These are phyloP conservation scores for Cabera pusaria DNA, from an alignment of 2,888 invertebrate genomes.

Conservation along the genomic window DNA sequence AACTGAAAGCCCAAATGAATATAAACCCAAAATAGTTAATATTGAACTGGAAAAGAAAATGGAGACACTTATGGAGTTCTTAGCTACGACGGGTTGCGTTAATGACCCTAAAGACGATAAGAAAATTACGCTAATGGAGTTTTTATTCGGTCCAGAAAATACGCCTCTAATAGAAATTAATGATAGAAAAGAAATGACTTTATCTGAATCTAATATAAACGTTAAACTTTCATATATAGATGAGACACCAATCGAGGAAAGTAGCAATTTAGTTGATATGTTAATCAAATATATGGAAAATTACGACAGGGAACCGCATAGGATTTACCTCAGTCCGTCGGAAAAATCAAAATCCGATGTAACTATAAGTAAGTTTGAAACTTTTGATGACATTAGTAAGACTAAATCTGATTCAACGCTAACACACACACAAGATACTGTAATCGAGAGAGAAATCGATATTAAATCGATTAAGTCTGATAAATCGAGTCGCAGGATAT, in stretches of 20 bases:
- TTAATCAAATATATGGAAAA: constrained; percentile 75
- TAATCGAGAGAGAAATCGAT: constrained; percentile 55
- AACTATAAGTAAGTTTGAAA: constrained; percentile 72
- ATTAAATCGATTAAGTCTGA: constrained; percentile 36
- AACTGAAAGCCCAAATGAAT: constrained; percentile 63
- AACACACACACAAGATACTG: constrained; percentile 74
- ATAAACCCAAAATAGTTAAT: constrained; percentile 59
- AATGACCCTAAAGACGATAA: constrained; percentile 63
- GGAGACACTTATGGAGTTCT: constrained; percentile 76
- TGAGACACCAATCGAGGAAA: constrained; percentile 71
- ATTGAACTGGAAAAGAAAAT: constrained; percentile 74
- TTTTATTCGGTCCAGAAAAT: constrained; percentile 70
- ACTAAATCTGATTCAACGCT: constrained; percentile 76
- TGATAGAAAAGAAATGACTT: constrained; percentile 50
- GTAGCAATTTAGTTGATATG: constrained; percentile 71
- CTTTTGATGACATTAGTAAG: constrained; percentile 67
- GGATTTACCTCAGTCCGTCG: constrained; percentile 64
- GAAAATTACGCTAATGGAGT: constrained; percentile 78
- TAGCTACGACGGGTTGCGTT: constrained; percentile 72
- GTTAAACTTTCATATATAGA: constrained; percentile 71
- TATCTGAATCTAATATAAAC: constrained; percentile 68
- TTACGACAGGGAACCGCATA: constrained; percentile 52
- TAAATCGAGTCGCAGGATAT: constrained; percentile 59
- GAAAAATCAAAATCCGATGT: constrained; percentile 76
- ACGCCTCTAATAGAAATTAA: constrained; percentile 60